Percentiles rank a stretch among this genome's conserved stretches.
Evolutionary conservation across 2,113 vertebrate species (phyloP).

Genomic region (Nansenia antarctica): DNA sequence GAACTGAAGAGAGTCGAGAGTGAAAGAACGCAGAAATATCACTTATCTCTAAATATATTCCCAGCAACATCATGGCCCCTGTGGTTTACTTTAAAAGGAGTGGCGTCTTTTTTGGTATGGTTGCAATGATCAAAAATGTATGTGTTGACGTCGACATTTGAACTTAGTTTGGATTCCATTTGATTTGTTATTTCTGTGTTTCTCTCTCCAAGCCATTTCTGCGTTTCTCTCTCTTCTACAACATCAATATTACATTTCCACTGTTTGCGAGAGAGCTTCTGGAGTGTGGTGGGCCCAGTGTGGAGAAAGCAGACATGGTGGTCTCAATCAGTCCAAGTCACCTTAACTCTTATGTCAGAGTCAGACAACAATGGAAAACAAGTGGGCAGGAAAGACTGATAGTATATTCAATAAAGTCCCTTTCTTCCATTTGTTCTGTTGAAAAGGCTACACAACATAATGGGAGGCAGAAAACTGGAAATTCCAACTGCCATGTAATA

Average conservation of each 20-base stretch:
- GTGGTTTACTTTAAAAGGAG: slow-evolving; percentile 55
- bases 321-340: slow-evolving; percentile 59
- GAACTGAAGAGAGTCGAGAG: slow-evolving; percentile 52
- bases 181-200: slow-evolving; percentile 51
- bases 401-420: too few relatives aligned
- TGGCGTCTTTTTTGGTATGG: slow-evolving; percentile 46
- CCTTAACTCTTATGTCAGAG: too few relatives aligned
- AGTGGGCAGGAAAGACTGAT: too few relatives aligned
- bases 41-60: slow-evolving; percentile 71
- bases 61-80: slow-evolving; percentile 25
- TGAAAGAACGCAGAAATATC: slow-evolving; percentile 61
- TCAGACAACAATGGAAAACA: too few relatives aligned
- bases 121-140: slow-evolving; percentile 71
- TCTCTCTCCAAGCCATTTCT: slow-evolving; percentile 52
- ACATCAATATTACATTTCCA: slow-evolving; percentile 74
- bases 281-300: slow-evolving; percentile 24
- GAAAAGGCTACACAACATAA: neutral
- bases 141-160: slow-evolving; percentile 69
- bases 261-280: slow-evolving; percentile 39
- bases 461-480: neutral
- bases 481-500: neutral
- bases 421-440: too few relatives aligned
- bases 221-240: too few relatives aligned
- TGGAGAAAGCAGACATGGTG: slow-evolving; percentile 55
- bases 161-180: slow-evolving; percentile 68